Evolutionary conservation across 2,797 vertebrate genomes (phyloP).

Genomic region (Sebastes dallii): DNA sequence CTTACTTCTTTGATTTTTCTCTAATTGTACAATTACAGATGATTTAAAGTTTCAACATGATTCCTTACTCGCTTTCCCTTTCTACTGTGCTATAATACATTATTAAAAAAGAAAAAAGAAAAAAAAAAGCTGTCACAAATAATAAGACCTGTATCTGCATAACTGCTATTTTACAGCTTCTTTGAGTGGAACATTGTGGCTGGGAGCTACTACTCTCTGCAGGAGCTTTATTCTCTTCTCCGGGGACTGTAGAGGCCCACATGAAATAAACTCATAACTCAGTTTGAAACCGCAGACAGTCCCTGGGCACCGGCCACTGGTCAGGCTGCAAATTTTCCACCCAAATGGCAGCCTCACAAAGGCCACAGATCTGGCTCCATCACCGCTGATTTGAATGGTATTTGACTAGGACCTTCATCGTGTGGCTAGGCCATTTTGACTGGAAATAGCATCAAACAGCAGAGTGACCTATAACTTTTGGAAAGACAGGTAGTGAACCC

Average conservation of each 20-base stretch:
- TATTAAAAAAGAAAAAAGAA: background rate
- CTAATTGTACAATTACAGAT: background rate
- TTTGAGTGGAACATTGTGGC: background rate
- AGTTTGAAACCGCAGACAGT: slow-evolving; percentile 16
- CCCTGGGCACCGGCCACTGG: background rate
- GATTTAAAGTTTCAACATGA: background rate
- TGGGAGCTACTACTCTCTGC: background rate
- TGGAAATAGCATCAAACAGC: background rate
- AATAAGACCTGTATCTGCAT: background rate
- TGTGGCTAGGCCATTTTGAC: slow-evolving; percentile 1
- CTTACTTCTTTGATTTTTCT: background rate
- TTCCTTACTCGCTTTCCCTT: background rate
- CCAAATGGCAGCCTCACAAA: slow-evolving; percentile 32
- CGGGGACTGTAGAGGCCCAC: background rate
- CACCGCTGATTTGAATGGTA: slow-evolving; percentile 49
- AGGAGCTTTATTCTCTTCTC: background rate
- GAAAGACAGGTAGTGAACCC: background rate
- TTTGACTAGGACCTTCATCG: slow-evolving; percentile 49
- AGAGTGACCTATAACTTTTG: background rate
- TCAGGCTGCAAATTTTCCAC: slow-evolving; percentile 22
- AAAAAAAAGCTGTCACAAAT: background rate
- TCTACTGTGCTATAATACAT: background rate
- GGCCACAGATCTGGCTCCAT: slow-evolving; percentile 22
- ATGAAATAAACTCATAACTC: slow-evolving; percentile 27
- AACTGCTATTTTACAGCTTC: background rate